phyloP scores from a whole-genome alignment of 2,797 vertebrate species.

The Rhinophrynus dorsalis region DNA sequence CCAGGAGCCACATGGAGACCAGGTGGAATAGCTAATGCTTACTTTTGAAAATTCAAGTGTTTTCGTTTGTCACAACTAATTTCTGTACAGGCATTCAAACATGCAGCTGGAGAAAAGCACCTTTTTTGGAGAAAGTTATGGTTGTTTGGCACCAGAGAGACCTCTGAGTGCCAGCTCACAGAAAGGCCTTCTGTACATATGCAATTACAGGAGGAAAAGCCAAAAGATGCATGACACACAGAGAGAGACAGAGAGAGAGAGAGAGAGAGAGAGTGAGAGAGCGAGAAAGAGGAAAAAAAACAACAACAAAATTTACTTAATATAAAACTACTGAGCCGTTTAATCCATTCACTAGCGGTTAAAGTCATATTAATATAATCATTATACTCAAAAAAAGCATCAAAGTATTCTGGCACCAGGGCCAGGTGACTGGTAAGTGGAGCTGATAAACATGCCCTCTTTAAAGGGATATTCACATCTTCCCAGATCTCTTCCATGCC shows the following conservation, averaged over 20 bases:
- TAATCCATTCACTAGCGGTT: background rate
- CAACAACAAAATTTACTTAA: no score
- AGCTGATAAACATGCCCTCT: no score
- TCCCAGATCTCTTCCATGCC: no score
- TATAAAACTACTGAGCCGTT: slow-evolving; percentile 1
- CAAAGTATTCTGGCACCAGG: background rate
- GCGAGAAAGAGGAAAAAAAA: no score
- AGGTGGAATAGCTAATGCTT: slow-evolving; percentile 21
- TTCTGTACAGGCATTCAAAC: slow-evolving; percentile 18
- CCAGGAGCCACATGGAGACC: slow-evolving; percentile 30
- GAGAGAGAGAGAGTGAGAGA: no score
- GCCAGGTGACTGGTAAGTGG: no score
- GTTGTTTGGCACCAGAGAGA: slow-evolving; percentile 16
- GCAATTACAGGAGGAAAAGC: slow-evolving; percentile 1
- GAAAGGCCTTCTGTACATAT: slow-evolving; percentile 20
- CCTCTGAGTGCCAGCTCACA: slow-evolving; percentile 11
- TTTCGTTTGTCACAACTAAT: slow-evolving; percentile 19
- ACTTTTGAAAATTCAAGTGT: slow-evolving; percentile 10
- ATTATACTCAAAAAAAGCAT: slow-evolving; percentile 4
- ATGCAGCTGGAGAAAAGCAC: slow-evolving; percentile 29
- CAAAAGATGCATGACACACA: slow-evolving; percentile 17
- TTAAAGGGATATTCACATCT: no score
- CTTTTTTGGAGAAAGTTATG: slow-evolving; percentile 40
- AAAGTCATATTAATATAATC: slow-evolving; percentile 13
- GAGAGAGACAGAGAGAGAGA: no score